Percentiles rank a stretch among this genome's conserved stretches.
These are phyloP conservation scores for Xestia xanthographa DNA, from an alignment of 2,888 invertebrate species.

Conservation along the genomic window DNA sequence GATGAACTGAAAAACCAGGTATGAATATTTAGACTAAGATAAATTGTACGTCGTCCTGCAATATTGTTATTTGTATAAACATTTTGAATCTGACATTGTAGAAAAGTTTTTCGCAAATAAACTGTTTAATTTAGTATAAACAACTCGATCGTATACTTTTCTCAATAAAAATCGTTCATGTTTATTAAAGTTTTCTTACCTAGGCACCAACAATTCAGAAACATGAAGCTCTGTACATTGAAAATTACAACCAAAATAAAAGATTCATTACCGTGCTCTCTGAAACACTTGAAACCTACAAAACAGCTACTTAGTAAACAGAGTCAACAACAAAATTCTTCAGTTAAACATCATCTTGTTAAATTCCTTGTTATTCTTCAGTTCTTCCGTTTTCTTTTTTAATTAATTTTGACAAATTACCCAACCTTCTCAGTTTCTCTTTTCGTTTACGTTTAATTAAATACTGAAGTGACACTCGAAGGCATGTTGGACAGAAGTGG, in stretches of 20 bases:
- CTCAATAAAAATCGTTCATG: not conserved
- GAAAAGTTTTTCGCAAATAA: not conserved
- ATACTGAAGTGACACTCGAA: constrained; percentile 88
- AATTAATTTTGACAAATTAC: constrained; percentile 91
- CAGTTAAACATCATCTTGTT: constrained; percentile 79
- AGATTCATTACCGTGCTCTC: constrained; percentile 21
- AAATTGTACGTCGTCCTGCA: not conserved
- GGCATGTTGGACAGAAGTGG: constrained; percentile 78
- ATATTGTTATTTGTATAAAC: not conserved
- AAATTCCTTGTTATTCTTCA: constrained; percentile 83
- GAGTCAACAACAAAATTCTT: constrained; percentile 76
- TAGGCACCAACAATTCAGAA: not conserved
- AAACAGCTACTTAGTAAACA: constrained; percentile 75
- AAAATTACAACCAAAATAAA: constrained; percentile 16
- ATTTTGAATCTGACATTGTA: not conserved
- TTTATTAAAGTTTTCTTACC: not conserved
- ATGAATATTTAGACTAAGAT: not conserved
- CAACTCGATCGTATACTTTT: not conserved
- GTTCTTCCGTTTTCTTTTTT: constrained; percentile 87
- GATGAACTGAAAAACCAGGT: not conserved
- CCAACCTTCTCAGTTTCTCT: constrained; percentile 87
- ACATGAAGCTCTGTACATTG: not conserved
- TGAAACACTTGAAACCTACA: constrained; percentile 44
- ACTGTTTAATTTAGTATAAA: not conserved
- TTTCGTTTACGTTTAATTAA: constrained; percentile 88